These are phyloP conservation scores for Sprattus sprattus DNA, from an alignment of 2,113 vertebrate genomes.

Conservation along the genomic window DNA sequence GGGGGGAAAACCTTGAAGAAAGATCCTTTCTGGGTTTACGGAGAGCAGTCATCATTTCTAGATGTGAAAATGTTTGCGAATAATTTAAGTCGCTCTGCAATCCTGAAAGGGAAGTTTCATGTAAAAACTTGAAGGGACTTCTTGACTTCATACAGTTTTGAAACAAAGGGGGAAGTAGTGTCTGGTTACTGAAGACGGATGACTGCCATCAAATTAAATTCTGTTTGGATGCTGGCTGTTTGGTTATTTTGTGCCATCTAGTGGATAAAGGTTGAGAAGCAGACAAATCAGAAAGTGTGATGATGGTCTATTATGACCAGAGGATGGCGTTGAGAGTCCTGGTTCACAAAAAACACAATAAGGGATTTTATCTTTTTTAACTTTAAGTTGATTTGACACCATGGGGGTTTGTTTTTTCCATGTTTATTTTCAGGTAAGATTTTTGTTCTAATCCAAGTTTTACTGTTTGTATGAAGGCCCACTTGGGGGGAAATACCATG, in stretches of 20 bases:
- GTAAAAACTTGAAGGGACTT: not conserved
- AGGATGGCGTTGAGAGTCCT: not conserved
- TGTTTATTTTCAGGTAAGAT: too few species aligned
- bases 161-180: not conserved
- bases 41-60: conserved; percentile 16
- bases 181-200: too few species aligned
- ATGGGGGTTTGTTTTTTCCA: too few species aligned
- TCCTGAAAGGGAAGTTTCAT: not conserved
- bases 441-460: too few species aligned
- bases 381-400: too few species aligned
- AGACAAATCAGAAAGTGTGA: not conserved
- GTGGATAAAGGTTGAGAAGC: not conserved
- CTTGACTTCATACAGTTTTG: not conserved
- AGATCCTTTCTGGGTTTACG: conserved; percentile 8
- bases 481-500: not conserved
- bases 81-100: not conserved
- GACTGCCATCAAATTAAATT: too few species aligned
- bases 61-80: conserved; percentile 2
- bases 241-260: not conserved
- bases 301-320: not conserved
- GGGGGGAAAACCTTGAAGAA: conserved; percentile 31
- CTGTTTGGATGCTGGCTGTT: not conserved
- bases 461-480: too few species aligned
- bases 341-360: not conserved
- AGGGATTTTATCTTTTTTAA: too few species aligned